A percentile compares a stretch with the other conserved stretches of the same genome.
These are phyloP conservation scores for Cepaea hortensis DNA, from an alignment of 2,888 invertebrate genomes.

Conservation along the genomic window DNA sequence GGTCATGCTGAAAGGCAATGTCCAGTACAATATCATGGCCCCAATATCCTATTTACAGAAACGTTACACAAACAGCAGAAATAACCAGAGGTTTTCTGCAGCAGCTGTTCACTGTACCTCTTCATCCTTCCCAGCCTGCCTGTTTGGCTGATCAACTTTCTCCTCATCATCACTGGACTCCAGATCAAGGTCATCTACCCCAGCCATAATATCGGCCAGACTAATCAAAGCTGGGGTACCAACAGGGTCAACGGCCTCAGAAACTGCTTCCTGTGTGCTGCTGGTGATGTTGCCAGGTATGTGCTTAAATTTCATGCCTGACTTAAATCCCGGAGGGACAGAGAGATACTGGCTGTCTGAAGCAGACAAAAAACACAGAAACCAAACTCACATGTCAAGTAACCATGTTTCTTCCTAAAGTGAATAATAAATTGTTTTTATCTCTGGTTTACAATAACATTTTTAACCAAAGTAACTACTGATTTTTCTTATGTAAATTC, in stretches of 20 bases:
- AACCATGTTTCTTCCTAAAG: neutral
- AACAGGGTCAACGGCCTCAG: neutral
- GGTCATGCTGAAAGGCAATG: too few relatives aligned
- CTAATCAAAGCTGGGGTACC: constrained; percentile 55
- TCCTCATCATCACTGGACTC: constrained; percentile 64
- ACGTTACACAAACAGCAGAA: too few relatives aligned
- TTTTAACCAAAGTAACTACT: neutral
- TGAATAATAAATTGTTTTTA: neutral
- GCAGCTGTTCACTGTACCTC: neutral
- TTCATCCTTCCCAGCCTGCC: constrained; percentile 53
- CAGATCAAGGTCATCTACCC: constrained; percentile 66
- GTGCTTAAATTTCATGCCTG: constrained; percentile 36
- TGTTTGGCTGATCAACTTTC: constrained; percentile 57
- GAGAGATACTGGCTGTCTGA: constrained; percentile 39
- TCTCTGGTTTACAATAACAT: too few relatives aligned
- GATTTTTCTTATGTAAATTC: neutral
- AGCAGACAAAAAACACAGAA: neutral
- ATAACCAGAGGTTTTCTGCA: too few relatives aligned
- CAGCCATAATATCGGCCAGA: constrained; percentile 67
- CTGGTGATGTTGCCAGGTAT: too few relatives aligned
- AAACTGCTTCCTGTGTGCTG: constrained; percentile 74
- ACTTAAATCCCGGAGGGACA: constrained; percentile 35
- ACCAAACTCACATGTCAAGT: neutral
- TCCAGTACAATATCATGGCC: too few relatives aligned
- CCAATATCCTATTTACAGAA: too few relatives aligned